Conservation (phyloP, 2,888 invertebrate genomes). For the Venusia cambrica region DNA sequence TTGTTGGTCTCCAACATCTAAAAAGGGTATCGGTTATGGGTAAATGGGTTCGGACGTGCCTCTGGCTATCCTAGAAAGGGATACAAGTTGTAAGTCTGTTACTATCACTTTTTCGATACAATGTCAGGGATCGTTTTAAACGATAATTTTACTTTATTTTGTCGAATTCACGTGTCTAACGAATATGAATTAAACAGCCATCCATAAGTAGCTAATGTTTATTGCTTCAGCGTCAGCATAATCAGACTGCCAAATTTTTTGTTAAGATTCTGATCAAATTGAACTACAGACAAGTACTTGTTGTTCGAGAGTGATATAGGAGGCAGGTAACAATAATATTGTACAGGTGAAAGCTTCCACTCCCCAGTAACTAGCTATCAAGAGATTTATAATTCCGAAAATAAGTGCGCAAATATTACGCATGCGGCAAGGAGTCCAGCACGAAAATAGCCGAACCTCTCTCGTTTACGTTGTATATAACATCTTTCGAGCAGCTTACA, state of each 20-base stretch:
- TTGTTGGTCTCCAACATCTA: no score
- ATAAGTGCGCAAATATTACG: constrained; percentile 62
- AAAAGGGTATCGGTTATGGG: no score
- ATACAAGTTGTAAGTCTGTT: no score
- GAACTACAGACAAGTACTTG: constrained; percentile 6
- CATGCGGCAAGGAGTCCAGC: constrained; percentile 52
- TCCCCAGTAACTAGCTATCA: constrained; percentile 35
- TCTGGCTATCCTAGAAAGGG: no score
- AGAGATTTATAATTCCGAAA: constrained; percentile 47
- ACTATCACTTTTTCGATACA: no score
- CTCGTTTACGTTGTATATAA: constrained; percentile 59
- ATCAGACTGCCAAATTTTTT: constrained; percentile 6
- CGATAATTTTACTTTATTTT: no score
- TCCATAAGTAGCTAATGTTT: constrained; percentile 1
- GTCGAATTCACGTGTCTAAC: no score
- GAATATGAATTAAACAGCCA: background rate
- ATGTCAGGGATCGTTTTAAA: no score
- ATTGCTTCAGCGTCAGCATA: constrained; percentile 4
- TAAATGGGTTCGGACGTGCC: no score
- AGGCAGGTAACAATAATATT: constrained; percentile 23
- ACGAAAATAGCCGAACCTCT: constrained; percentile 64
- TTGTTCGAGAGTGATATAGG: constrained; percentile 5
- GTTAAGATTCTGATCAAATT: constrained; percentile 3
- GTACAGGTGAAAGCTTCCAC: constrained; percentile 18
- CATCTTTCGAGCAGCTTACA: constrained; percentile 50